Percentiles rank a stretch among this genome's conserved stretches.
Evolutionary conservation across 2,888 invertebrate genomes (phyloP).

Genomic region (Vannuccia rotundouncinata): DNA sequence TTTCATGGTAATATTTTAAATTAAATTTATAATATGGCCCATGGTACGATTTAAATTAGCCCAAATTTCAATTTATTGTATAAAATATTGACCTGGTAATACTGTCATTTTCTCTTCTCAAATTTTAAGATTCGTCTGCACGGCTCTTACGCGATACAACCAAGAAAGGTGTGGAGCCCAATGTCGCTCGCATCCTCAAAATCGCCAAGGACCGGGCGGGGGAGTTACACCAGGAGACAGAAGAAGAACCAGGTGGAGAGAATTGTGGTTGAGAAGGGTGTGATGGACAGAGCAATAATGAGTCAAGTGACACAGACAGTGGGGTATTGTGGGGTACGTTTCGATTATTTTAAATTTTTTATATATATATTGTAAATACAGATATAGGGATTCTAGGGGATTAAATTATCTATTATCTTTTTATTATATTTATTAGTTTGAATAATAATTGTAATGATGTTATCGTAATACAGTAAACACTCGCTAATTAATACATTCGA

Average conservation of each 20-base stretch:
- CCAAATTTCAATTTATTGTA: too few species aligned
- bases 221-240: not conserved
- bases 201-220: constrained; percentile 5
- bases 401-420: too few species aligned
- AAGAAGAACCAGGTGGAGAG: not conserved
- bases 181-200: constrained; percentile 6
- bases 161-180: constrained; percentile 10
- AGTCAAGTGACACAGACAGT: constrained; percentile 3
- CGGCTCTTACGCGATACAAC: not conserved
- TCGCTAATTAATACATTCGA: too few species aligned
- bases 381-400: too few species aligned
- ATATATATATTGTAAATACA: too few species aligned
- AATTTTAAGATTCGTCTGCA: not conserved
- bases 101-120: not conserved
- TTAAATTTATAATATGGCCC: not conserved
- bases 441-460: too few species aligned
- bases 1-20: not conserved
- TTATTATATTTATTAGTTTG: too few species aligned
- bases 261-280: constrained; percentile 1
- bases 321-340: too few species aligned
- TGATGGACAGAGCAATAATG: not conserved
- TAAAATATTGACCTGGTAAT: not conserved
- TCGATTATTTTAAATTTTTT: too few species aligned
- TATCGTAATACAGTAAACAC: too few species aligned
- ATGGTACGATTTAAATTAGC: not conserved